A percentile compares a stretch with the other conserved stretches of the same genome.
Conservation (phyloP, 2,888 invertebrate species). For the Caradrina kadenii region DNA sequence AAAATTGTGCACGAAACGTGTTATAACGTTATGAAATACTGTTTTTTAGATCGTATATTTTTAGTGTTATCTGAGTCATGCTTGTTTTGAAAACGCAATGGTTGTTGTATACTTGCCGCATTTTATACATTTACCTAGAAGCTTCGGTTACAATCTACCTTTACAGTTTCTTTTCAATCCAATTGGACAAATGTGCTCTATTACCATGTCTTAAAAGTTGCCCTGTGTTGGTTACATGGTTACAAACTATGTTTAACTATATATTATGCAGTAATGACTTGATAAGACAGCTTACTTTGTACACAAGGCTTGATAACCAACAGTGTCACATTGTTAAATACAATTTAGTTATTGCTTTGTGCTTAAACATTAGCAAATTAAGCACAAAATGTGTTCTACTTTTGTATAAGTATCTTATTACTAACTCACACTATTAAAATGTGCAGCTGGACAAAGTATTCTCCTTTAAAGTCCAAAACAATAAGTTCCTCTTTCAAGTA, state of each 20-base stretch:
- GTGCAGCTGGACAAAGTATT: background rate
- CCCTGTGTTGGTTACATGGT: constrained; percentile 18
- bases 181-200: background rate
- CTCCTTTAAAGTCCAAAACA: background rate
- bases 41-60: constrained; percentile 53
- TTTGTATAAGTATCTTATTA: constrained; percentile 4
- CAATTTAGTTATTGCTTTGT: constrained; percentile 10
- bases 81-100: constrained; percentile 53
- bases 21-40: constrained; percentile 54
- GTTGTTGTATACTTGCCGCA: constrained; percentile 1
- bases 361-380: background rate
- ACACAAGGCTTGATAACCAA: constrained; percentile 8
- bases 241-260: background rate
- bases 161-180: constrained; percentile 3
- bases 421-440: background rate
- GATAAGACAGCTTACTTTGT: constrained; percentile 34
- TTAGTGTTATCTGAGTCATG: constrained; percentile 56
- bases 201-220: background rate
- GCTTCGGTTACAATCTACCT: background rate
- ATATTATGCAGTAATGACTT: background rate
- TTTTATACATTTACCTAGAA: constrained; percentile 11
- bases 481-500: background rate
- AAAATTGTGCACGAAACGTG: constrained; percentile 30
- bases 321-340: constrained; percentile 10
- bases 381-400: background rate